These are phyloP conservation scores for Sebastes hubbsi DNA, from an alignment of 2,797 vertebrate species.

Conservation along the genomic window DNA sequence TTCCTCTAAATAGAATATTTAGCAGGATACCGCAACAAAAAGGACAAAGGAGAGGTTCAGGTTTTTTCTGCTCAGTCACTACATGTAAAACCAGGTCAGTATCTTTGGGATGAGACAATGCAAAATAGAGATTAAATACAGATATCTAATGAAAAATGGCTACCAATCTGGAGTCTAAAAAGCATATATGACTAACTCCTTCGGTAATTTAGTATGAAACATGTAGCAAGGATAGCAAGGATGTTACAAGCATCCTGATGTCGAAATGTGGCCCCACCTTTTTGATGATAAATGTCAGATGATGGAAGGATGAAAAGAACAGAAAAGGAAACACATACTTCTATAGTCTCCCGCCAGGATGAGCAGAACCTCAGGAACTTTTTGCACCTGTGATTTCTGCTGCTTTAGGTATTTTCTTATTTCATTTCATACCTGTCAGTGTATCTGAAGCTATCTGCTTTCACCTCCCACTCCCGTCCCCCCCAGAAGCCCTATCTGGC, in stretches of 20 bases:
- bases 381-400: constrained; percentile 45
- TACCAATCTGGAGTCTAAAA: background rate
- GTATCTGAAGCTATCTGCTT: constrained; percentile 57
- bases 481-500: constrained; percentile 15
- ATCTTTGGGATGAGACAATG: background rate
- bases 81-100: background rate
- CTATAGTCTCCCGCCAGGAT: constrained; percentile 13
- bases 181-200: background rate
- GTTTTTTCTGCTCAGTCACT: background rate
- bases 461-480: constrained; percentile 49
- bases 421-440: constrained; percentile 34
- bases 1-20: background rate
- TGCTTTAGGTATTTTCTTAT: constrained; percentile 43
- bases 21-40: background rate
- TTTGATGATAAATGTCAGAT: constrained; percentile 16
- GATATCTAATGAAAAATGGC: background rate
- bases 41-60: background rate
- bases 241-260: constrained; percentile 8
- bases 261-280: constrained; percentile 5
- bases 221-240: background rate
- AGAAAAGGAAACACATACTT: constrained; percentile 24
- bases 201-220: background rate
- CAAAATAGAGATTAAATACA: background rate
- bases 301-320: constrained; percentile 5
- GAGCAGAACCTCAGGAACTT: constrained; percentile 27